Conservation (phyloP, 2,888 invertebrate species). For the Heteromurus nitidus region DNA sequence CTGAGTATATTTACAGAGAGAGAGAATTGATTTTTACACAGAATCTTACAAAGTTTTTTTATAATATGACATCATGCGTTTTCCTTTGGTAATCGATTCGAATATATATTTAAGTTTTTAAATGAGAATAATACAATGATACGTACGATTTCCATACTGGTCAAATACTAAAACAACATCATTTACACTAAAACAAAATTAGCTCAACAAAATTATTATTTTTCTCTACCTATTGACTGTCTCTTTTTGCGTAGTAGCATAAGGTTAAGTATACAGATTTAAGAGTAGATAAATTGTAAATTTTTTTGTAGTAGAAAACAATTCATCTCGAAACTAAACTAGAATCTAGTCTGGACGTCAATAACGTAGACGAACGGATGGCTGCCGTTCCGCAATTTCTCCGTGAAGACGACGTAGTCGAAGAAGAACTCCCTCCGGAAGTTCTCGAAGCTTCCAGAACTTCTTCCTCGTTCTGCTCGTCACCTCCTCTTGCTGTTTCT, state of each 20-base stretch:
- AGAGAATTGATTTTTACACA: no score
- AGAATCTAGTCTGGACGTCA: slow-evolving; percentile 49
- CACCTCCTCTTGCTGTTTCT: background rate
- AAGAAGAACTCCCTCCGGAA: slow-evolving; percentile 16
- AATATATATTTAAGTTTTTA: no score
- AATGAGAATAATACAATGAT: no score
- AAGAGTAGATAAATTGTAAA: slow-evolving; percentile 22
- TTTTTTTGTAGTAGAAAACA: slow-evolving; percentile 24
- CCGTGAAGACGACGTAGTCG: background rate
- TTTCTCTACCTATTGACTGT: slow-evolving; percentile 20
- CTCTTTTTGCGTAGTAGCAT: background rate
- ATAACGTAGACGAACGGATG: slow-evolving; percentile 21
- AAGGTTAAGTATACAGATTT: background rate
- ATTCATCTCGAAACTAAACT: slow-evolving; percentile 59
- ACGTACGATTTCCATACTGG: no score
- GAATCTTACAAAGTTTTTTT: no score
- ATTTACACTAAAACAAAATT: no score
- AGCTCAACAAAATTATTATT: no score
- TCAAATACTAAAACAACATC: no score
- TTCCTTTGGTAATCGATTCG: no score
- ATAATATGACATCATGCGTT: no score
- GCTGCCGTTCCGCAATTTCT: no score
- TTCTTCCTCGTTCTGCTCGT: background rate
- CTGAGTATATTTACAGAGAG: no score
- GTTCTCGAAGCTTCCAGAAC: background rate